Base-by-base conservation (phyloP, 2,888 invertebrate genomes). In the Drosophila testacea region DNA sequence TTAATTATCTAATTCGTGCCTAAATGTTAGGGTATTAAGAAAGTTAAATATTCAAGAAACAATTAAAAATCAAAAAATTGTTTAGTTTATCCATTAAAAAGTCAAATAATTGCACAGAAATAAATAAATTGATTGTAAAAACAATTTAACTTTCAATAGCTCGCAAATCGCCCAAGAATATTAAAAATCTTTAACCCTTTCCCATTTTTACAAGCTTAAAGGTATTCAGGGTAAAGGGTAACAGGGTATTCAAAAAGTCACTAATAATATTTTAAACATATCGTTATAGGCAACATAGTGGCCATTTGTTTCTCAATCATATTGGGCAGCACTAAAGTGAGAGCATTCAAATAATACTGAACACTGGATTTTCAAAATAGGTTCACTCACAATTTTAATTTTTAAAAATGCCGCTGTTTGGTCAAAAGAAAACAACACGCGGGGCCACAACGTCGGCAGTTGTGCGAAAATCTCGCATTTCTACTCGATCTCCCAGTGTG, bases 381-480 rank as follows among this genome's bases (percentile, higher is more conserved):
- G 36, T 10, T 34, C n/a, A 10, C n/a, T n/a, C 1, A n/a, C 28
- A 39, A 32, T 51, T 28, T 38, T 42, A 34, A 22, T 44, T 22
- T 22, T 2, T 4, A 34, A 54, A 39, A 48, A 75, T 75, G 74
- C 55, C 70, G 27, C 11, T 59, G 1, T 11, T 22, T 2, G 27
- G 61, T 28, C n/a, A 9, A n/a, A 57, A 46, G 16, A 44, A 61
- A 30, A 34, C 28, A 11, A 47, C 39, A 4, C 52, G 30, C 6
- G 16, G 16, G 6, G n/a, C 6, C 28, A 5, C 6, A 7, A 13
- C 22, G 2, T 1, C n/a, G 1, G 3, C 13, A 6, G 13, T 3
- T 13, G 32, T 44, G 1, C 54, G 36, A 22, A 68, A 68, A 28
- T 30, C 57, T 0, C 61, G 57, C 36, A 34, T 11, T 27, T 50